phyloP scores from a whole-genome alignment of 2,888 invertebrate genomes.

The Lasioglossum marginatum region DNA sequence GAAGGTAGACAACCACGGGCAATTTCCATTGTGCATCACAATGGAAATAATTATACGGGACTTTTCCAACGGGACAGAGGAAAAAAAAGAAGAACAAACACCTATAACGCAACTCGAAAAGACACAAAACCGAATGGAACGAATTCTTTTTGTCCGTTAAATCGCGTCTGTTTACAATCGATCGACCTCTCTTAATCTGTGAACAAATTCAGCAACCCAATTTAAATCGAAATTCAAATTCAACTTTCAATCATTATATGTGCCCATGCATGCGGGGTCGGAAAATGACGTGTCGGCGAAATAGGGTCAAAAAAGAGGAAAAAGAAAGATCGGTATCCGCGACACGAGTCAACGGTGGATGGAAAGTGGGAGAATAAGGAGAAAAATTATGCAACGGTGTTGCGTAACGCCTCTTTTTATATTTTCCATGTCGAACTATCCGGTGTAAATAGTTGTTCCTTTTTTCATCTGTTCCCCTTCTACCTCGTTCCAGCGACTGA shows the following conservation, averaged over 20 bases:
- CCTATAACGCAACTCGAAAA: neutral
- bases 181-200: neutral
- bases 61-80: constrained; percentile 1
- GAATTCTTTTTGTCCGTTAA: neutral
- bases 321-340: neutral
- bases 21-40: neutral
- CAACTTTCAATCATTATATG: no score
- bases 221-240: no score
- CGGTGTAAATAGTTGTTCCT: neutral
- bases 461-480: constrained; percentile 7
- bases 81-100: neutral
- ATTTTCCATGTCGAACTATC: constrained; percentile 14
- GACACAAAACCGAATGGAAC: neutral
- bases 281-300: neutral
- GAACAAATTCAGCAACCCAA: no score
- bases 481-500: constrained; percentile 25
- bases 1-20: neutral
- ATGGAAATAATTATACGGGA: constrained; percentile 19
- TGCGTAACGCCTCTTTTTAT: constrained; percentile 22
- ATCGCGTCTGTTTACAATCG: neutral
- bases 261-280: no score
- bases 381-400: constrained; percentile 48
- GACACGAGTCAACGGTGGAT: neutral
- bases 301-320: neutral
- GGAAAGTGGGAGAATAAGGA: neutral